phyloP scores from a whole-genome alignment of 1,140 invertebrate species.

The Papilio polyxenes region DNA sequence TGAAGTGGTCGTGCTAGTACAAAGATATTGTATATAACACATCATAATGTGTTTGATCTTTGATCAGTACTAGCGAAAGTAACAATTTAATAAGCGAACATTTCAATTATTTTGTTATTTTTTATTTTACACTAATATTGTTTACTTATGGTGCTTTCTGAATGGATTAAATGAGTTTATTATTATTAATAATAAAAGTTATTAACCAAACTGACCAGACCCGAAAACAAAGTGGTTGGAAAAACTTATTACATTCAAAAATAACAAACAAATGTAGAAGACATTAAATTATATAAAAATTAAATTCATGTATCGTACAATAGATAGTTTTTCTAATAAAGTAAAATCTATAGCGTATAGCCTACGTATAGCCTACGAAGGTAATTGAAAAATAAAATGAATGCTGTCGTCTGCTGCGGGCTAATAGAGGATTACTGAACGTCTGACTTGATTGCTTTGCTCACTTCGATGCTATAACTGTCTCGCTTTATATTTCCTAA shows the following conservation, averaged over 20 bases:
- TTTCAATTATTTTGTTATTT: too few species aligned
- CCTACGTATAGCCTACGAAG: conserved; percentile 14
- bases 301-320: neutral
- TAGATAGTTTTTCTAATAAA: neutral
- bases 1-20: neutral
- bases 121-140: too few species aligned
- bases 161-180: too few species aligned
- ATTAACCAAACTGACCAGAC: too few species aligned
- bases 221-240: too few species aligned
- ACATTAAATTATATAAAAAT: neutral
- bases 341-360: neutral
- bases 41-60: neutral
- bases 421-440: conserved; percentile 21
- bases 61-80: neutral
- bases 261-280: too few species aligned
- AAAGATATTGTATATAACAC: neutral
- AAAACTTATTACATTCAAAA: too few species aligned
- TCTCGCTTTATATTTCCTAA: neutral
- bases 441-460: conserved; percentile 9
- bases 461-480: neutral
- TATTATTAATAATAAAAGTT: too few species aligned
- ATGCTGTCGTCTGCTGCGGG: neutral
- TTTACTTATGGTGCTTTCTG: too few species aligned
- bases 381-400: conserved; percentile 24
- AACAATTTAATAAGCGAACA: neutral